Evolutionary conservation across 2,888 invertebrate species (phyloP), one percentile per base, ranked within the genome.

Genomic region (Heliconius cydno): DNA sequence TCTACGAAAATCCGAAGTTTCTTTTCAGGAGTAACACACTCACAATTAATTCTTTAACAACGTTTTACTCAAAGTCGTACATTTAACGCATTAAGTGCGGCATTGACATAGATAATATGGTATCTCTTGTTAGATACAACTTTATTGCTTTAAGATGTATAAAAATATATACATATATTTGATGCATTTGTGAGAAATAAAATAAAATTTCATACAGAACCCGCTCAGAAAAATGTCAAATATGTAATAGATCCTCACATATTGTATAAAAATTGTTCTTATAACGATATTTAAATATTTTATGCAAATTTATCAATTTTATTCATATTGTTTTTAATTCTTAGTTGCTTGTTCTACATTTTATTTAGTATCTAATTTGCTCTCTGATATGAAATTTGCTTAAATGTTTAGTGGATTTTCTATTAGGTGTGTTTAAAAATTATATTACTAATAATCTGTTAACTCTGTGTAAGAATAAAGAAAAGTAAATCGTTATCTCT

Each of bases 71-170:
- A 81, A 74, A 74, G 65, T 52, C 76, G 66, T 41, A 67, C 74
- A 77, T 80, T 68, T 41, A 38, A 75, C 65, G 38, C 71, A 73
- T 82, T 76, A 81, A 81, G 78, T 79, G 78, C 74, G 81, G 46
- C 82, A 81, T 82, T 82, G 81, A 79, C 82, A 82, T 78, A 81
- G 79, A 79, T 82, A 79, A 25, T 28, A 74, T 73, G 34, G 5
- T 15, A 73, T n/a, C 38, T 57, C 13, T 46, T 70, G 34, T 41
- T 41, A 70, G 46, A 73, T 57, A 73, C 15, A 65, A 19, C 28
- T 66, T 73, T 72, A 46, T 38, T 57, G 25, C 73, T 28, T 41
- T 75, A 10, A 66, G 3, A 30, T 46, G 6, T 25, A 38, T 38
- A 38, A 68, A 38, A 25, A 15, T 52, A 52, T 9, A 52, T 52